Evolutionary conservation across 2,888 invertebrate genomes (phyloP).

Genomic region (Idaea aversata): DNA sequence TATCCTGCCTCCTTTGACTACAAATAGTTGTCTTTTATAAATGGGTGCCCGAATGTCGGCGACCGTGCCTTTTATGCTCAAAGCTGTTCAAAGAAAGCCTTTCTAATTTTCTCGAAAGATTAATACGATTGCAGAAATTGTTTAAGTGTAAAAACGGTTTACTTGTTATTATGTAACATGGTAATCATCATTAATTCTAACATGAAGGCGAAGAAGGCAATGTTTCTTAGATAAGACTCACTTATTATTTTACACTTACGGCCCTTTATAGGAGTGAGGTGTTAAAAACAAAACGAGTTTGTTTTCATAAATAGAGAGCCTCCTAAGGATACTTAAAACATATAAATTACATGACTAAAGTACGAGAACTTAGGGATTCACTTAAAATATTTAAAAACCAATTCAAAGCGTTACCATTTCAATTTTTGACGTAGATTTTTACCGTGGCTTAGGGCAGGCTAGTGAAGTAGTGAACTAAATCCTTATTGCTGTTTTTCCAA

Average conservation of each 20-base stretch:
- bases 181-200: slow-evolving; percentile 1
- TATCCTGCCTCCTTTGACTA: slow-evolving; percentile 29
- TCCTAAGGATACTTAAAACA: not conserved
- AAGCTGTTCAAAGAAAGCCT: slow-evolving; percentile 21
- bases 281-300: not conserved
- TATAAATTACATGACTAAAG: not conserved
- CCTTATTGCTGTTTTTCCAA: too few species aligned
- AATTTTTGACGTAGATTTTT: not conserved
- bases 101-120: not conserved
- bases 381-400: not conserved
- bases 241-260: not conserved
- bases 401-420: not conserved
- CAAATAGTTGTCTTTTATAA: slow-evolving; percentile 31
- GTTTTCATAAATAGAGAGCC: not conserved
- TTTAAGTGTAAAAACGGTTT: slow-evolving; percentile 7
- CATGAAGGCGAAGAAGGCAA: not conserved
- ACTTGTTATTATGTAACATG: slow-evolving; percentile 1
- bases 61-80: slow-evolving; percentile 31
- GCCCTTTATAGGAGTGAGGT: not conserved
- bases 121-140: not conserved
- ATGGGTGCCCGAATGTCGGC: slow-evolving; percentile 37
- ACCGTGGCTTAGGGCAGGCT: not conserved
- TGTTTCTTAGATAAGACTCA: not conserved
- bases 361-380: not conserved
- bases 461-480: too few species aligned